These are phyloP conservation scores for Podiceps cristatus DNA, from an alignment of 2,113 vertebrate genomes.

Conservation along the genomic window DNA sequence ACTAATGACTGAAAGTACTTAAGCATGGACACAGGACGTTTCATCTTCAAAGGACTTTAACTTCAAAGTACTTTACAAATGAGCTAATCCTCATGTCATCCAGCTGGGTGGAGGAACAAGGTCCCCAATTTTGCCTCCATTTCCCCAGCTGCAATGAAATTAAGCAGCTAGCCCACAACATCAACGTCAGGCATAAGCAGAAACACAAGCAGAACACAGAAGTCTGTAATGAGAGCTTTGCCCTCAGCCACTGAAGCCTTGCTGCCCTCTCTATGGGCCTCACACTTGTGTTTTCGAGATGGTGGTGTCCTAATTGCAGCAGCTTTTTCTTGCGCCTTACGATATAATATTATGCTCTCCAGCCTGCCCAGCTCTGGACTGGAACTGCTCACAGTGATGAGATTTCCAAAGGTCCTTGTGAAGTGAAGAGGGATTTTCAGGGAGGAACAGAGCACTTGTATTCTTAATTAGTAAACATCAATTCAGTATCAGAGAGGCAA, in stretches of 20 bases:
- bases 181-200: not conserved
- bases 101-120: not conserved
- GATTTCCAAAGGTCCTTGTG: constrained; percentile 14
- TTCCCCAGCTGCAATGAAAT: not conserved
- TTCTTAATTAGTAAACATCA: constrained; percentile 62
- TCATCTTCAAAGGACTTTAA: constrained; percentile 53
- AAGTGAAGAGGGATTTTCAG: constrained; percentile 51
- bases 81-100: constrained; percentile 15
- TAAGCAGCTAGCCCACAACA: not conserved
- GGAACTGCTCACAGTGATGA: not conserved
- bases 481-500: constrained; percentile 36
- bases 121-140: not conserved
- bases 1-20: constrained; percentile 34
- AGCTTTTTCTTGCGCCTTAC: not conserved
- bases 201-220: not conserved
- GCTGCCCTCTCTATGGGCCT: not conserved
- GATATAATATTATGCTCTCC: not conserved
- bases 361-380: not conserved
- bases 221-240: not conserved
- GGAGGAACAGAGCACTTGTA: constrained; percentile 49
- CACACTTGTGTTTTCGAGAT: not conserved
- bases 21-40: not conserved
- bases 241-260: not conserved
- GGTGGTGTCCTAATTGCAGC: not conserved
- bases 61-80: constrained; percentile 28